Percentiles rank a stretch among this genome's conserved stretches.
Evolutionary conservation across 30 jellyfish, hydroid and myxozoan species (phyloP).

Genomic region (Pelagia noctiluca): DNA sequence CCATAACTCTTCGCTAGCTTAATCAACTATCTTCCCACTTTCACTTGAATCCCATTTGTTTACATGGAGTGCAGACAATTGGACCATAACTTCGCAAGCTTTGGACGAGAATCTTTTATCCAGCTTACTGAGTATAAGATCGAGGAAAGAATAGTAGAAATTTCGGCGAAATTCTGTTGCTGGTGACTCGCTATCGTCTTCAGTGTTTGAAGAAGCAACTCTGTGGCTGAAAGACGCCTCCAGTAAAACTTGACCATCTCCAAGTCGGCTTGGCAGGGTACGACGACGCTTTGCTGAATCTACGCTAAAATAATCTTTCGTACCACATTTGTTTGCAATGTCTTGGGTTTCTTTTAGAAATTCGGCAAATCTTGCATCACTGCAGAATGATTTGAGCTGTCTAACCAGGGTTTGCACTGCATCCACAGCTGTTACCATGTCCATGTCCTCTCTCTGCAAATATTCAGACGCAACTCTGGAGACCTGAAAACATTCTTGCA

Average conservation of each 20-base stretch:
- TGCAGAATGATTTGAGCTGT: constrained; percentile 49
- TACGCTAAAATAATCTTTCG: constrained; percentile 19
- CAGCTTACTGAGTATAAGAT: too few relatives aligned
- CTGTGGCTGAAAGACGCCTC: constrained; percentile 43
- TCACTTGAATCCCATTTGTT: too few relatives aligned
- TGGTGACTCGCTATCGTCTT: constrained; percentile 18
- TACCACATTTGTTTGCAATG: constrained; percentile 38
- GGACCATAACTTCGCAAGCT: too few relatives aligned
- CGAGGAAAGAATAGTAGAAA: constrained; percentile 10
- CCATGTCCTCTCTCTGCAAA: constrained; percentile 34
- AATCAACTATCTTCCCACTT: too few relatives aligned
- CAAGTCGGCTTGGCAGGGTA: constrained; percentile 52
- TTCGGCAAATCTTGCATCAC: constrained; percentile 31
- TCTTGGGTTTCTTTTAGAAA: constrained; percentile 17
- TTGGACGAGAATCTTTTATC: too few relatives aligned
- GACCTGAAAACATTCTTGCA: constrained; percentile 28
- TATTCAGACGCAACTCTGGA: constrained; percentile 44
- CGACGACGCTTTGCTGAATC: constrained; percentile 42
- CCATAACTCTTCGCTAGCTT: too few relatives aligned
- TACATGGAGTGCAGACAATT: too few relatives aligned
- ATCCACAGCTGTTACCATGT: too few relatives aligned
- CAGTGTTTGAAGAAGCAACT: constrained; percentile 50
- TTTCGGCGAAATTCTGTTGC: constrained; percentile 29
- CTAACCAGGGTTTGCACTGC: constrained; percentile 8
- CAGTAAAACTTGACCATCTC: constrained; percentile 44